phyloP scores from a whole-genome alignment of 2,888 invertebrate species.

The Fragum sueziense region DNA sequence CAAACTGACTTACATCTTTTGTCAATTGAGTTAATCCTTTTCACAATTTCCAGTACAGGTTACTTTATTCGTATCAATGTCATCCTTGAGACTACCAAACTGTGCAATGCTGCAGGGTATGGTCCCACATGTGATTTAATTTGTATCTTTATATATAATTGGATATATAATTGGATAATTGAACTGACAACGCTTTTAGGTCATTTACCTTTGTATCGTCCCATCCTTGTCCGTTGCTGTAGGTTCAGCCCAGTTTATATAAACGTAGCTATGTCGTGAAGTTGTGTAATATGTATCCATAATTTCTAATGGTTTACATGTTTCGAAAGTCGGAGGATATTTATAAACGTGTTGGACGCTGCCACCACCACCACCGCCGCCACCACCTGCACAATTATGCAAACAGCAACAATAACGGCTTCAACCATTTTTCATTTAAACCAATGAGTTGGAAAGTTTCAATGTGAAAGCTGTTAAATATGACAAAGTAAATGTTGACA shows the following conservation, averaged over 20 bases:
- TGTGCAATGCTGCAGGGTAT: background rate
- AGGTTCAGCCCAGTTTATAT: constrained; percentile 17
- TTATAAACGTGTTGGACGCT: background rate
- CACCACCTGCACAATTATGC: background rate
- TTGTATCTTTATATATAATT: background rate
- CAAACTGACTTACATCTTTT: too few species aligned
- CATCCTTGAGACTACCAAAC: background rate
- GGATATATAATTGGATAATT: background rate
- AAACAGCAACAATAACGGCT: too few species aligned
- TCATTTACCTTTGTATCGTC: constrained; percentile 1
- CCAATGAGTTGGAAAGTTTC: too few species aligned
- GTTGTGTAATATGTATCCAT: background rate
- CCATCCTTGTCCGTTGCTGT: constrained; percentile 17
- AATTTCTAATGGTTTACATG: constrained; percentile 20
- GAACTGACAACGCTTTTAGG: background rate
- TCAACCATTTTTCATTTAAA: too few species aligned
- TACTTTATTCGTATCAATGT: too few species aligned
- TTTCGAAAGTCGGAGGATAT: constrained; percentile 19
- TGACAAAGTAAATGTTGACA: too few species aligned
- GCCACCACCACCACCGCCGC: background rate
- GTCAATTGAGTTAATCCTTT: too few species aligned
- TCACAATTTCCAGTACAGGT: background rate
- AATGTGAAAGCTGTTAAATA: too few species aligned
- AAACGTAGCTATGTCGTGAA: background rate
- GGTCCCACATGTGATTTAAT: background rate